Conservation (phyloP, 1,140 invertebrate species). For the Pogonomyrmex californicus region DNA sequence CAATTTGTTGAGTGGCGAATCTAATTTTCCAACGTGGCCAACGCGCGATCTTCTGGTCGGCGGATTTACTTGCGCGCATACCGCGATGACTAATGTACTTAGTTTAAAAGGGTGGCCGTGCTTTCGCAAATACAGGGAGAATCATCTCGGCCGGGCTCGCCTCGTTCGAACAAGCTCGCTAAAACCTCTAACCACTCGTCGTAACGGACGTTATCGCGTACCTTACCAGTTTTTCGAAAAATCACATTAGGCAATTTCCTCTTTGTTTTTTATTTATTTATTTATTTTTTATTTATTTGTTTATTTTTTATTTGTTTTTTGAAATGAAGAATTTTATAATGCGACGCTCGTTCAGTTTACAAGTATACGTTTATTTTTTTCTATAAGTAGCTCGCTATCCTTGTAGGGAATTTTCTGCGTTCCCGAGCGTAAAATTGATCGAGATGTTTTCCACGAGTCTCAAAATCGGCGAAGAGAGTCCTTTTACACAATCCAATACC, state of each 20-base stretch:
- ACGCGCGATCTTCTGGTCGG: constrained; percentile 53
- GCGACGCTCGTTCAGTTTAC: no score
- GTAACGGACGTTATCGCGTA: background rate
- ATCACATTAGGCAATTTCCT: background rate
- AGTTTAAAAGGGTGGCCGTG: constrained; percentile 50
- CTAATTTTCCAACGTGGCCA: constrained; percentile 54
- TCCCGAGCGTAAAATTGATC: constrained; percentile 21
- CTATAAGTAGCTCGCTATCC: background rate
- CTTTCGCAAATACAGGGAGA: constrained; percentile 48
- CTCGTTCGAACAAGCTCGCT: background rate
- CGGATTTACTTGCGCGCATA: constrained; percentile 59
- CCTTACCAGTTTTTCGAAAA: background rate
- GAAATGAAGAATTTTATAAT: background rate
- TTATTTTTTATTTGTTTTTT: background rate
- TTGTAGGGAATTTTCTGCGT: background rate
- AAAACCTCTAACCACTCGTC: background rate
- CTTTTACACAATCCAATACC: constrained; percentile 39
- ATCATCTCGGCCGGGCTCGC: background rate
- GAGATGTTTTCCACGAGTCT: constrained; percentile 14
- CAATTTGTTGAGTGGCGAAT: constrained; percentile 75
- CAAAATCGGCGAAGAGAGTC: constrained; percentile 14
- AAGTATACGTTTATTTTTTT: no score
- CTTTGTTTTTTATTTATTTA: background rate
- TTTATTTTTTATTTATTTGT: no score
- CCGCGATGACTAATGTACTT: constrained; percentile 61